Base-by-base conservation (phyloP, 2,113 vertebrate genomes). In the Glaucidium brasilianum region DNA sequence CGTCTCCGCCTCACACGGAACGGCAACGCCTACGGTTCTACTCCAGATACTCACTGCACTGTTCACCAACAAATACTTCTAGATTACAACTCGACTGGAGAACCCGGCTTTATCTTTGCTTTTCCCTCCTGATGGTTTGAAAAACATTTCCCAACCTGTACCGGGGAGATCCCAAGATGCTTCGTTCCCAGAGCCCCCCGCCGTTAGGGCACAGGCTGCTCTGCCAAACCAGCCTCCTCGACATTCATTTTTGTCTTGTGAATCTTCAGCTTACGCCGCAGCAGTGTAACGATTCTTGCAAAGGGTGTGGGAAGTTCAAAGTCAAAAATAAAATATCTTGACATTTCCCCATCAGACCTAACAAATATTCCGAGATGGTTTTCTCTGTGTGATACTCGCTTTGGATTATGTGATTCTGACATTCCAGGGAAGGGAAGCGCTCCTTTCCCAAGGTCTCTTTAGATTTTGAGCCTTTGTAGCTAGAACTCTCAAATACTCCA, bases 11-110 rank as follows among this genome's bases (percentile, higher is more conserved):
- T 8, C 3, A 18, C n/a, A 4, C 2, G 14, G 25, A 29, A 21
- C 39, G 30, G 43, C 47, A 17, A 29, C 4, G 25, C 67, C 74
- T 20, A 15, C 27, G 6, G 30, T 20, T 50, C 71, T 47, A 10
- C 2, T 21, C 73, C 41, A 5, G 25, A 12, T 3, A 9, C 18
- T 23, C 4, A 2, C 53, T 15, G 50, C 47, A 16, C 82, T 35
- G 11, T 5, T 25, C 3, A 25, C 62, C 62, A 79, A 43, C 53
- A 18, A 35, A 30, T 5, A 13, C 17, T 20, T 19, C 50, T 2
- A 5, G 25, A 18, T 4, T 4, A 1, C 5, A 22, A 17, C n/a
- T 27, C 0, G 2, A 17, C 27, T 6, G 41, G 23, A 72, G 35
- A 59, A 10, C 9, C 49, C 37, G 1, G 2, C 39, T 29, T 32